Evolutionary conservation across 1,140 invertebrate species (phyloP), one percentile per base, ranked within the genome.

Genomic region (Mizuhopecten yessoensis): DNA sequence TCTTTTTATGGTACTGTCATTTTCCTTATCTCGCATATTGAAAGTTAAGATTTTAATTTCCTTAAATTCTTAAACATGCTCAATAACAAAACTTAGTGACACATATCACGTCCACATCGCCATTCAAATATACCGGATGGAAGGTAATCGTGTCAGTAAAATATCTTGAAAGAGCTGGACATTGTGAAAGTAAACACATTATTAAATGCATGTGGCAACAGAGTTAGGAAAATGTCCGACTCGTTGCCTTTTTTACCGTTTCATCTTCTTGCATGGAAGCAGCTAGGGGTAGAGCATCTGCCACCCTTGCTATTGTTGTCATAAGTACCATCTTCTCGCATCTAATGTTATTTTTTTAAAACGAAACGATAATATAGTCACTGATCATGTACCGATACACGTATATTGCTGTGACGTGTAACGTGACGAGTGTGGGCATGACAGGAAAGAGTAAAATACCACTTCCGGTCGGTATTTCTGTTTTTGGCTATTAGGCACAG

Each of bases 241-340:
- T 49, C 11, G n/a, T 5, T 33, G 57, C 90, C 45, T 88, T 97
- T n/a, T 94, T 95, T 97, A 99, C 99, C 98, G 99, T 98, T 97
- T 99, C 99, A 96, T 99, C 99, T 96, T 99, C 99, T 97, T 99
- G 99, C 97, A 99, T 99, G 39, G 99, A 99, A 42, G 99, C 99
- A 39, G 99, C 98, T 93, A 99, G 96, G 87, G 99, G 99, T 91
- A 99, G 97, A 10, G 99, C 99, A 97, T 99, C 99, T 91, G 98
- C 97, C 92, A 99, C 97, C 93, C 99, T 97, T 5, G 99, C 99
- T 95, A 99, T 99, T 98, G 99, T 99, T 91, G 99, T 99, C 97
- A 99, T 98, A 93, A 99, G 96, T 94, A 99, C 98, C 99, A 99
- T 99, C 96, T 97, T 95, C 33, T 42, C n/a, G 57, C 7, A n/a